Conservation (phyloP, 2,888 invertebrate genomes). For the Dasysyrphus tricinctus region DNA sequence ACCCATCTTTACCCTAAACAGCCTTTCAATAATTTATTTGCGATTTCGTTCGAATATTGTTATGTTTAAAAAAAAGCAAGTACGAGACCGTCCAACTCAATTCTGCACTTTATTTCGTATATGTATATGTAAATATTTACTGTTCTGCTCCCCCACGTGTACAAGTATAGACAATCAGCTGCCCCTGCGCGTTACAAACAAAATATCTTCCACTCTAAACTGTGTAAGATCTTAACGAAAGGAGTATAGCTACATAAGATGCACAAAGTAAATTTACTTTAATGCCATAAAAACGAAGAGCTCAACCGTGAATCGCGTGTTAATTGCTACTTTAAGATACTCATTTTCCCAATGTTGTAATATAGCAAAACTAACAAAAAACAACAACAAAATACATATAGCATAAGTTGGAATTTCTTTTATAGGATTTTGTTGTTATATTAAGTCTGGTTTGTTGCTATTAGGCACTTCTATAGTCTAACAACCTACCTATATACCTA, state of each 20-base stretch:
- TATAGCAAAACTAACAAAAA: not conserved
- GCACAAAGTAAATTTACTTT: constrained; percentile 22
- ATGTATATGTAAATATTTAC: not conserved
- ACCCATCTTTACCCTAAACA: too few relatives aligned
- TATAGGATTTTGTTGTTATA: constrained; percentile 25
- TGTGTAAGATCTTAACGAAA: not conserved
- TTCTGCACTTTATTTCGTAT: not conserved
- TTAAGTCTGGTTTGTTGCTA: constrained; percentile 19
- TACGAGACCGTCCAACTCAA: not conserved
- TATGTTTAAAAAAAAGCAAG: not conserved
- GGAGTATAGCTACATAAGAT: not conserved
- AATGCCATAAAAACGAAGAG: constrained; percentile 30
- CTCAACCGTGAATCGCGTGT: constrained; percentile 70
- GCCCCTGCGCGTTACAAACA: constrained; percentile 16
- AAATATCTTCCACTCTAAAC: not conserved
- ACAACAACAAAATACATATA: not conserved
- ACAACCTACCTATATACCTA: not conserved
- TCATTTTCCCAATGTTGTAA: constrained; percentile 61
- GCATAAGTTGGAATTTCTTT: constrained; percentile 39
- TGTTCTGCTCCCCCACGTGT: constrained; percentile 18
- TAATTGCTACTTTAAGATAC: constrained; percentile 61
- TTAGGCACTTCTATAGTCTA: not conserved
- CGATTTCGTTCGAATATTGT: too few relatives aligned
- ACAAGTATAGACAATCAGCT: constrained; percentile 36
- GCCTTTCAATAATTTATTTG: too few relatives aligned